phyloP scores from a whole-genome alignment of 2,113 vertebrate genomes.

The Chaenocephalus aceratus region DNA sequence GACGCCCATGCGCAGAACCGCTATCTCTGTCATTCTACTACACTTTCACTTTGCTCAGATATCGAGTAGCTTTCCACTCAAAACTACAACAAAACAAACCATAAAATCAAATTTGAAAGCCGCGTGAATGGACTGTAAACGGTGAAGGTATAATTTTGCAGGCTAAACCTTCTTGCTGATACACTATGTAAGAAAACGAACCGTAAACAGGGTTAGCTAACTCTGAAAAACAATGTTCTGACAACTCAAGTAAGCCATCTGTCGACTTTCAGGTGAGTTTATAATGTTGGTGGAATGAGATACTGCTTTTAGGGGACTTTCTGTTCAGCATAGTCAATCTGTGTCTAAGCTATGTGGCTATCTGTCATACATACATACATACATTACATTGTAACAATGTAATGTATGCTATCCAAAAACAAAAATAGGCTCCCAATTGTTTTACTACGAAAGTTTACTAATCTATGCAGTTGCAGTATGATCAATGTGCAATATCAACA shows the following conservation, averaged over 20 bases:
- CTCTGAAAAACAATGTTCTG: conserved; percentile 52
- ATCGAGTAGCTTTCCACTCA: background rate
- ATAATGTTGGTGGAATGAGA: background rate
- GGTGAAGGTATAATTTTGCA: background rate
- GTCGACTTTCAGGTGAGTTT: conserved; percentile 49
- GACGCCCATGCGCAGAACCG: conserved; percentile 56
- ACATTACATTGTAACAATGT: background rate
- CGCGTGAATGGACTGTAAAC: background rate
- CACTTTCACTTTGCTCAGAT: conserved; percentile 58
- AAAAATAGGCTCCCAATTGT: background rate
- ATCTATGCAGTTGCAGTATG: background rate
- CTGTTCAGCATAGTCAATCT: background rate
- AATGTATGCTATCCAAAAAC: background rate
- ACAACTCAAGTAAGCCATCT: conserved; percentile 10
- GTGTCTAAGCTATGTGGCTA: background rate
- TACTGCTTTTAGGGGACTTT: background rate
- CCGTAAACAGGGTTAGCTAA: conserved; percentile 45
- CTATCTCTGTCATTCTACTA: background rate
- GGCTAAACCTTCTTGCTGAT: background rate
- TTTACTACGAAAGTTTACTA: background rate
- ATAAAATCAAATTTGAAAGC: background rate
- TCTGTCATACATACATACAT: background rate
- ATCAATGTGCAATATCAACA: background rate
- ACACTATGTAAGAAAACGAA: conserved; percentile 2
- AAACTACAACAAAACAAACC: background rate